These are phyloP conservation scores for Ctenomys sociabilis DNA, from an alignment of 2,113 vertebrate genomes.

Conservation along the genomic window DNA sequence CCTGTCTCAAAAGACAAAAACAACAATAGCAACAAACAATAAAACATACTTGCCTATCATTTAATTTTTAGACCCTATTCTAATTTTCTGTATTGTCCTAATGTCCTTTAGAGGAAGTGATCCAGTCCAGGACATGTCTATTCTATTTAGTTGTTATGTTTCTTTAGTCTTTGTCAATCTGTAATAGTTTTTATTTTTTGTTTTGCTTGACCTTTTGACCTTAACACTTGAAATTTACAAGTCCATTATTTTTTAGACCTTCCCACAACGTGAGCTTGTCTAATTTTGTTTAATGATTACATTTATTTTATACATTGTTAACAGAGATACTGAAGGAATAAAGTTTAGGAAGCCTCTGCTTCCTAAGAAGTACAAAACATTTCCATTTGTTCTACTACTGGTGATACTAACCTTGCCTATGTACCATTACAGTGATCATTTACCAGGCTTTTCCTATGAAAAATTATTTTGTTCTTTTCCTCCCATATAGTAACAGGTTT, in stretches of 20 bases:
- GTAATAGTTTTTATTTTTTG: background rate
- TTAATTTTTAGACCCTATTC: background rate
- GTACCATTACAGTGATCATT: background rate
- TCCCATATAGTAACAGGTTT: background rate
- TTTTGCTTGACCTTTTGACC: background rate
- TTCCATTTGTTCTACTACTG: background rate
- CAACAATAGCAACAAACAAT: too few relatives aligned
- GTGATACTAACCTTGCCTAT: background rate
- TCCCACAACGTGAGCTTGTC: background rate
- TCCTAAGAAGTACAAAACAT: background rate
- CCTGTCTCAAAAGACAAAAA: background rate
- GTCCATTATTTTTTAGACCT: background rate
- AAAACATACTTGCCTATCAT: background rate
- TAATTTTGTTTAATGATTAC: background rate
- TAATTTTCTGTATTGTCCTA: background rate
- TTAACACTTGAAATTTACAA: slow-evolving; percentile 34
- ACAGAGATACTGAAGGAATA: background rate
- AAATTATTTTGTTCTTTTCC: background rate
- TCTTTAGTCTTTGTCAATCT: background rate
- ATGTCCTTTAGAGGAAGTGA: background rate
- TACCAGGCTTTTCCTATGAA: background rate
- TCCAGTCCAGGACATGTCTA: background rate
- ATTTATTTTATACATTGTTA: background rate
- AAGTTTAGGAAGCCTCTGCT: background rate
- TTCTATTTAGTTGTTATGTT: background rate